These are phyloP conservation scores for Diploptera punctata DNA, from an alignment of 2,888 invertebrate genomes.

Conservation along the genomic window DNA sequence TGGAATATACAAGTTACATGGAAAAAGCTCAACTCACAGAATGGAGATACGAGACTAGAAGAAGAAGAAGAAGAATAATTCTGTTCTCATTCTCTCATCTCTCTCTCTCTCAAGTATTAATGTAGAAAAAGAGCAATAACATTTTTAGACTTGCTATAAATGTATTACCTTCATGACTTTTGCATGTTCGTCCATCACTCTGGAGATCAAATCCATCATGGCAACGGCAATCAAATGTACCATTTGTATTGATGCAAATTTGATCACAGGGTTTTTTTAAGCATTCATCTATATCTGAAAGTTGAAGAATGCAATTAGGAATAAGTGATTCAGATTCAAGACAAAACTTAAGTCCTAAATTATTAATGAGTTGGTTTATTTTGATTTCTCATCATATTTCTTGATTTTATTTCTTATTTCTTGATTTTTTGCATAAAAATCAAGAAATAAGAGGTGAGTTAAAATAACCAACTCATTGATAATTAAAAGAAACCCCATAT, in stretches of 20 bases:
- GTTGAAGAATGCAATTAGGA: not conserved
- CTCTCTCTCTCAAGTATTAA: too few species aligned
- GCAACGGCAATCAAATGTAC: constrained; percentile 73
- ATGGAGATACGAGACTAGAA: not conserved
- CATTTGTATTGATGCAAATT: constrained; percentile 71
- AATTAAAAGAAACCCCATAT: too few species aligned
- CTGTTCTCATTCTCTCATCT: not conserved
- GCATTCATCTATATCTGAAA: constrained; percentile 65
- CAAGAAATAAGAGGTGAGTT: too few species aligned
- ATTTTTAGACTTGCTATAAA: not conserved
- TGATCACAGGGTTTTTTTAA: constrained; percentile 70
- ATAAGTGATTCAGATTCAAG: too few species aligned
- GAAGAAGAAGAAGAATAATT: not conserved
- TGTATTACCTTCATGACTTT: constrained; percentile 53
- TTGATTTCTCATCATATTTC: too few species aligned
- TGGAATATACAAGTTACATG: too few species aligned
- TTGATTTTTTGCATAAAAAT: too few species aligned
- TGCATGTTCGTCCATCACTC: constrained; percentile 65
- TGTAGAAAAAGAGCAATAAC: not conserved
- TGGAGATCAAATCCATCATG: constrained; percentile 69
- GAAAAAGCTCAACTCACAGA: too few species aligned
- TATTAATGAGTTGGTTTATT: not conserved
- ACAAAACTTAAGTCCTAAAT: too few species aligned
- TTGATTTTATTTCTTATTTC: too few species aligned
- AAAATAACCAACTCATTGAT: too few species aligned